Evolutionary conservation across 2,888 invertebrate genomes (phyloP).

Genomic region (Cosmia trapezina): DNA sequence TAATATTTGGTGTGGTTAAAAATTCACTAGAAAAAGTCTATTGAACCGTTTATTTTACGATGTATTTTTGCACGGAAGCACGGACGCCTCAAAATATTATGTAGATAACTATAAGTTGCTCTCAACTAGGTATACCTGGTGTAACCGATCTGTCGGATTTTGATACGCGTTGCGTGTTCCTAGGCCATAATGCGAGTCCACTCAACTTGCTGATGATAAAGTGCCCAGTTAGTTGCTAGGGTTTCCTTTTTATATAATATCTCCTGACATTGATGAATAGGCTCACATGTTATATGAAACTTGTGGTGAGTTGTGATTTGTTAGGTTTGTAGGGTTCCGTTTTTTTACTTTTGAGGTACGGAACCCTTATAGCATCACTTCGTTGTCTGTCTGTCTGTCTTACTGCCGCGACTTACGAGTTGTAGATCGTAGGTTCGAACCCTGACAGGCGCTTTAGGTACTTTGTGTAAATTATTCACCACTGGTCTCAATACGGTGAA

Average conservation of each 20-base stretch:
- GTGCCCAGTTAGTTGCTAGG: slow-evolving; percentile 61
- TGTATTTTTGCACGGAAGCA: not conserved
- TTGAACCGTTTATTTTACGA: not conserved
- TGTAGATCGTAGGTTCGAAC: no score
- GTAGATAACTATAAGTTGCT: slow-evolving; percentile 2
- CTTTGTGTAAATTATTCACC: no score
- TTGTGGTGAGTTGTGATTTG: slow-evolving; percentile 13
- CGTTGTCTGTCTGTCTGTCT: no score
- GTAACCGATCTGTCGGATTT: slow-evolving; percentile 50
- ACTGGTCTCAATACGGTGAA: no score
- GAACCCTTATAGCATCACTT: no score
- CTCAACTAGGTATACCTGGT: slow-evolving; percentile 18
- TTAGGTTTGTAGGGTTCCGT: no score
- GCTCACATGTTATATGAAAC: slow-evolving; percentile 22
- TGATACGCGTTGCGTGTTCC: slow-evolving; percentile 66
- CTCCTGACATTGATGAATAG: slow-evolving; percentile 54
- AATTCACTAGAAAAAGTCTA: not conserved
- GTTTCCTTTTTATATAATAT: slow-evolving; percentile 66
- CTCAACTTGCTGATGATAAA: slow-evolving; percentile 71
- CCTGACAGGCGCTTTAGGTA: no score
- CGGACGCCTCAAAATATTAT: no score
- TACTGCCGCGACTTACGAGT: no score
- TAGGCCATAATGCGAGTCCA: slow-evolving; percentile 63
- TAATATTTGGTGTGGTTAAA: not conserved
- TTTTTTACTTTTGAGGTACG: no score